These are phyloP conservation scores for Plebejus anna DNA, from an alignment of 2,888 invertebrate genomes.

Conservation along the genomic window DNA sequence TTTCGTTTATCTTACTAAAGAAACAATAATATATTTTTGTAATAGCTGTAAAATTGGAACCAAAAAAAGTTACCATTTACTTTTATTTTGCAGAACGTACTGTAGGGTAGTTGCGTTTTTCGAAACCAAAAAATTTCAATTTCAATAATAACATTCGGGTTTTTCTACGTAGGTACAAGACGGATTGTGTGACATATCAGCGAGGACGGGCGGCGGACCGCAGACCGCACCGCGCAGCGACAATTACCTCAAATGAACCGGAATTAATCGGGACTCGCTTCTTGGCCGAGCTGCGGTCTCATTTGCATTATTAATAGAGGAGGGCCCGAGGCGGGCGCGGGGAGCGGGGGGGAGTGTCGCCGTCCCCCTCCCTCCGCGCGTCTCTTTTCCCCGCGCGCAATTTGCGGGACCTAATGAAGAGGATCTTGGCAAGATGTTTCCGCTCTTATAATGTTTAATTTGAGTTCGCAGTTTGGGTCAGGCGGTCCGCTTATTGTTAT, in stretches of 20 bases:
- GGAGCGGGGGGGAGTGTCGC: conserved; percentile 56
- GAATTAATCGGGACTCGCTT: conserved; percentile 78
- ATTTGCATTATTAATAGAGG: conserved; percentile 80
- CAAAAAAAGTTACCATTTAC: too few species aligned
- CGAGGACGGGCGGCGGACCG: conserved; percentile 48
- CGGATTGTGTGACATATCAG: conserved; percentile 35
- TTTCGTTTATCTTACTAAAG: background rate
- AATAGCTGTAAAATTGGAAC: too few species aligned
- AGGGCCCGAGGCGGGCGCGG: conserved; percentile 51
- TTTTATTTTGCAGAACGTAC: too few species aligned
- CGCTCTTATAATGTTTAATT: conserved; percentile 79
- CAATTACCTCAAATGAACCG: conserved; percentile 80
- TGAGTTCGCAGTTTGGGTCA: conserved; percentile 71
- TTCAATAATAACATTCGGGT: background rate
- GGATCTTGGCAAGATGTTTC: conserved; percentile 77
- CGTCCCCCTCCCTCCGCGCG: conserved; percentile 53
- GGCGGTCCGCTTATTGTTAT: conserved; percentile 67
- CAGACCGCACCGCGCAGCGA: conserved; percentile 70
- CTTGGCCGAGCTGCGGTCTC: conserved; percentile 79
- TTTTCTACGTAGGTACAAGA: background rate
- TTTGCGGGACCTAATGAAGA: conserved; percentile 78
- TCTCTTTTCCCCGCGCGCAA: conserved; percentile 49
- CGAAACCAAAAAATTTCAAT: too few species aligned
- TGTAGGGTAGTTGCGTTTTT: too few species aligned
- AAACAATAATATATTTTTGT: background rate